Conservation (phyloP, 2,113 vertebrate species). For the Cyanocitta stelleri region DNA sequence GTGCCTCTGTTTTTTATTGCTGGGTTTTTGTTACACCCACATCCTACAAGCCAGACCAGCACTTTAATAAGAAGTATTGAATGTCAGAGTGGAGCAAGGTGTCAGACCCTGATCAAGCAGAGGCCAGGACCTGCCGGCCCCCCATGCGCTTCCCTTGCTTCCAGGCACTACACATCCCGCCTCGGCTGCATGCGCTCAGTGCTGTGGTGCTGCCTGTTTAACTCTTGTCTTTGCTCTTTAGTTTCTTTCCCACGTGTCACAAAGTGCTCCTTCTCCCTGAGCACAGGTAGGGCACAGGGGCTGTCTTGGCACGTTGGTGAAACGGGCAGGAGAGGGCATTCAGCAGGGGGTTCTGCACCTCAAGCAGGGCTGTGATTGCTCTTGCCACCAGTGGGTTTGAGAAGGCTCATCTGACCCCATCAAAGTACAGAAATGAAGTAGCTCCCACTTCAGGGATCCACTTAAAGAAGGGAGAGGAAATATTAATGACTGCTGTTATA, state of each 20-base stretch:
- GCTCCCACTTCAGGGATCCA: not conserved
- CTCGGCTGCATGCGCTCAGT: accelerated
- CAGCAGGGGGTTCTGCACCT: not conserved
- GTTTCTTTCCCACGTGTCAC: not conserved
- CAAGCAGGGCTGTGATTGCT: accelerated
- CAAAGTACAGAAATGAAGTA: not conserved
- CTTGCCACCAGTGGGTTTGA: accelerated
- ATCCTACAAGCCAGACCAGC: not conserved
- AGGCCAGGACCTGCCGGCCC: accelerated
- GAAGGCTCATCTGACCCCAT: not conserved
- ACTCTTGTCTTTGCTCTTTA: not conserved
- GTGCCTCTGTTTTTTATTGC: not conserved
- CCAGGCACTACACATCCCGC: not conserved
- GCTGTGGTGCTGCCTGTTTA: not conserved
- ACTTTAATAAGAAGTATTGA: not conserved
- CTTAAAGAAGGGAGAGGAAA: not conserved
- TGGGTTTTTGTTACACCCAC: not conserved
- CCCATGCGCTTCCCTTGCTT: accelerated
- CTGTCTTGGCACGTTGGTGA: accelerated
- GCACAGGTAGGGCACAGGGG: accelerated
- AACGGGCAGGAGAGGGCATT: not conserved
- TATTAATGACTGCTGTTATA: not conserved
- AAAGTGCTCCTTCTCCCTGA: not conserved
- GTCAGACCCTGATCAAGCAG: not conserved
- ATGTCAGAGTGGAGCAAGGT: not conserved